Base-by-base conservation (phyloP, 2,888 invertebrate genomes). In the Melanargia galathea region DNA sequence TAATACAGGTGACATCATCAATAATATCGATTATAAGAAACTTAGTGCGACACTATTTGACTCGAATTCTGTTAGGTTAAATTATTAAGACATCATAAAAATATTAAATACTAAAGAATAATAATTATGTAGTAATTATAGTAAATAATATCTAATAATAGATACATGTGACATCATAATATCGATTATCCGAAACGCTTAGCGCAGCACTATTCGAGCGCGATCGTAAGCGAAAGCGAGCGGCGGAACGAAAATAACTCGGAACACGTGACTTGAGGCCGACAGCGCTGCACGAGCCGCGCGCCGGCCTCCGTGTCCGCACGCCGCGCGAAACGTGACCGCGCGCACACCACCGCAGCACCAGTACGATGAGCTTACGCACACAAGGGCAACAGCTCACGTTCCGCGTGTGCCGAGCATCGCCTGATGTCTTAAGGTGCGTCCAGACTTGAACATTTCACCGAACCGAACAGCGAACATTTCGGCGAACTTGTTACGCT, bases 261-360 rank as follows among this genome's bases (percentile, higher is more conserved):
- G n/a, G 60, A 70, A 73, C 74, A 71, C 73, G 70, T 71, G 67
- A 66, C 71, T 61, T 65, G 67, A 74, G 63, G 68, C 61, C 68
- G 70, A 71, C 72, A 70, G 72, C 76, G 81, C 80, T 78, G 80
- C 78, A 72, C 72, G 72, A 70, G 71, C 63, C 74, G 71, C 70
- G 70, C 71, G 72, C 72, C 79, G 81, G 75, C 79, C 79, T 78
- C 81, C 76, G 83, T 87, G 87, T 78, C 81, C 76, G 83, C 87
- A 87, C 87, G 84, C 86, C 90, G 80, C 81, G 80, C 75, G 66
- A 84, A 90, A 90, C 90, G 90, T 90, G 90, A 90, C 87, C 75
- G 73, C 65, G 64, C 71, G 59, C 79, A 69, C 79, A 77, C 78
- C 70, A 18, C 35, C 64, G 67, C 62, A 66, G 59, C 60, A 26